Percentiles rank a stretch among this genome's conserved stretches.
These are phyloP conservation scores for Apamea anceps DNA, from an alignment of 2,888 invertebrate species.

Conservation along the genomic window DNA sequence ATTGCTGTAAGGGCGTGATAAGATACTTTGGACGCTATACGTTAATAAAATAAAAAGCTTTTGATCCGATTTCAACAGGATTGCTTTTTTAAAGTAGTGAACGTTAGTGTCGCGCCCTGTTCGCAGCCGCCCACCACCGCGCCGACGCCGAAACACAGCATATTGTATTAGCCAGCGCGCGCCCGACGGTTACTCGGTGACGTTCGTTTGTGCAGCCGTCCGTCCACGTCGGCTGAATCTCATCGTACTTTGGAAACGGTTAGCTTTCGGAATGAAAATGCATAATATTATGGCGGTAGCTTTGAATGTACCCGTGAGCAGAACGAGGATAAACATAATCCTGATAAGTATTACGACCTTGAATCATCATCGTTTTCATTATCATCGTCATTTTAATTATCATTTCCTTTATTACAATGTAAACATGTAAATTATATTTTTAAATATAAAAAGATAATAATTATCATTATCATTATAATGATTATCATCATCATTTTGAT, in stretches of 20 bases:
- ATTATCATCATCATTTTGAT: no score
- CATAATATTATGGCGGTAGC: neutral
- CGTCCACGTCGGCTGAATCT: neutral
- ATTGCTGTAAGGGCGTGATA: neutral
- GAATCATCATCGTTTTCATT: no score
- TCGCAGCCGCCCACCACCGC: neutral
- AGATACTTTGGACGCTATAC: neutral
- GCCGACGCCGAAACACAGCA: neutral
- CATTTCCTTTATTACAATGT: no score
- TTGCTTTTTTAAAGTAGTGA: neutral
- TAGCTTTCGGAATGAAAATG: neutral
- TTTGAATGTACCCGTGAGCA: neutral
- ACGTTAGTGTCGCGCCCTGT: neutral
- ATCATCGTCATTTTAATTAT: no score
- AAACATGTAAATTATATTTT: no score
- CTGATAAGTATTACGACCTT: no score
- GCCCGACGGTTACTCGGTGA: neutral
- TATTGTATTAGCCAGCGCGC: neutral
- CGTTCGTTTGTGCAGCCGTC: slow-evolving; percentile 6
- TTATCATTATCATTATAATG: no score
- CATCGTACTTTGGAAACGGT: neutral
- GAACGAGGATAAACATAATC: neutral
- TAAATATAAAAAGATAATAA: no score
- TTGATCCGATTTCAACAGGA: neutral
- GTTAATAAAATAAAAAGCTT: neutral